Conservation (phyloP, 2,113 vertebrate genomes). For the Mungos mungo region DNA sequence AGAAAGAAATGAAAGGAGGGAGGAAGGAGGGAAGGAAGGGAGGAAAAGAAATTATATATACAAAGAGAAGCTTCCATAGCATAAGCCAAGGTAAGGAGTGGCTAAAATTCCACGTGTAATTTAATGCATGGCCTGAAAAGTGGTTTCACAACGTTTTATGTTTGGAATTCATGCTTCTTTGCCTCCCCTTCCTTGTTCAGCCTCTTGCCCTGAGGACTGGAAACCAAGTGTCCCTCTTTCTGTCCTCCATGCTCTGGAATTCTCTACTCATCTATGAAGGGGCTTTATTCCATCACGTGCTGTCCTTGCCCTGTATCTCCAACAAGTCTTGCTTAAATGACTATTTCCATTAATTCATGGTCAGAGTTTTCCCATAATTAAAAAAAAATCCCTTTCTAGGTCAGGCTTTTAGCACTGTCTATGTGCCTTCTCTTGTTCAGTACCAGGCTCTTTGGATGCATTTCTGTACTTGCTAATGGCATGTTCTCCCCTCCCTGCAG, state of each 20-base stretch:
- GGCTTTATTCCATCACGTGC: background rate
- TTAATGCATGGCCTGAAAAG: background rate
- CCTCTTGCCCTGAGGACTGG: too few species aligned
- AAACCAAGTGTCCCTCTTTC: background rate
- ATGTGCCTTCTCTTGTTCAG: background rate
- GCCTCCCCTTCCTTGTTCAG: background rate
- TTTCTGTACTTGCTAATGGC: background rate
- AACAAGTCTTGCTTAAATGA: background rate
- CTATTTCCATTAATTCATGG: background rate
- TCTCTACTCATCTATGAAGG: background rate
- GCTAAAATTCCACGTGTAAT: background rate
- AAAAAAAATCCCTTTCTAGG: background rate
- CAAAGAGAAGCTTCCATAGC: background rate
- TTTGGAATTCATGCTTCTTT: background rate
- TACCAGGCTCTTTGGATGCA: too few species aligned
- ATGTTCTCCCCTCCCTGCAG: background rate
- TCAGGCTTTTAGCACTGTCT: background rate
- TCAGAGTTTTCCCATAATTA: background rate
- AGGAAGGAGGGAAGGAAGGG: background rate
- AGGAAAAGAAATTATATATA: background rate
- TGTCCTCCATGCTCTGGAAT: background rate
- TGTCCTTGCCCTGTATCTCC: background rate
- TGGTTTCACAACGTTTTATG: background rate
- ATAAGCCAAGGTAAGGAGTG: background rate
- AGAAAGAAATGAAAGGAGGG: background rate